phyloP scores from a whole-genome alignment of 2,888 invertebrate genomes.

The Suillia variegata region DNA sequence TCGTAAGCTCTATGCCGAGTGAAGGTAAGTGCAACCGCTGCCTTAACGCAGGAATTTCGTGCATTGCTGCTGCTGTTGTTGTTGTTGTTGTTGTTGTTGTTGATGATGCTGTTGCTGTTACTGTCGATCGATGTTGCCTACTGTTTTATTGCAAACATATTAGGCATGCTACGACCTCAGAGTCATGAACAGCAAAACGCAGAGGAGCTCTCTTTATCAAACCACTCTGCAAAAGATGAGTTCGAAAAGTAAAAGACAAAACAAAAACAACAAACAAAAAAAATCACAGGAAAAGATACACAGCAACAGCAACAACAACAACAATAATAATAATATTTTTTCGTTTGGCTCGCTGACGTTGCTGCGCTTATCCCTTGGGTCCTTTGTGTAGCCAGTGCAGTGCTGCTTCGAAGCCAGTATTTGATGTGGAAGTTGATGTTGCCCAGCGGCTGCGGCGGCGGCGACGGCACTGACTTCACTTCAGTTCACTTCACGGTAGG shows the following conservation, averaged over 20 bases:
- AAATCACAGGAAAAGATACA: constrained; percentile 2
- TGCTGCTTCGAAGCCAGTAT: constrained; percentile 10
- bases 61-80: too few species aligned
- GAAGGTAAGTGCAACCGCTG: background rate
- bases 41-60: constrained; percentile 12
- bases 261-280: constrained; percentile 1
- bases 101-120: too few species aligned
- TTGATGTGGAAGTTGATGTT: constrained; percentile 33
- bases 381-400: background rate
- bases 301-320: background rate
- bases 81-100: too few species aligned
- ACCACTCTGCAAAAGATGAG: too few species aligned
- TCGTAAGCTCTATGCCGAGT: too few species aligned
- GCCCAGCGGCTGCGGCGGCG: constrained; percentile 26
- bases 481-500: constrained; percentile 54
- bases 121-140: constrained; percentile 39
- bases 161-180: constrained; percentile 38
- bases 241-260: constrained; percentile 11
- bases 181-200: constrained; percentile 25
- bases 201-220: too few species aligned
- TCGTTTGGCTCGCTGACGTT: constrained; percentile 2
- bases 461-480: too few species aligned
- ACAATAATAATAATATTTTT: constrained; percentile 14
- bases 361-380: background rate
- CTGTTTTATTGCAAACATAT: constrained; percentile 50